phyloP scores from a whole-genome alignment of 2,113 vertebrate genomes.

The Pelusios castaneus region DNA sequence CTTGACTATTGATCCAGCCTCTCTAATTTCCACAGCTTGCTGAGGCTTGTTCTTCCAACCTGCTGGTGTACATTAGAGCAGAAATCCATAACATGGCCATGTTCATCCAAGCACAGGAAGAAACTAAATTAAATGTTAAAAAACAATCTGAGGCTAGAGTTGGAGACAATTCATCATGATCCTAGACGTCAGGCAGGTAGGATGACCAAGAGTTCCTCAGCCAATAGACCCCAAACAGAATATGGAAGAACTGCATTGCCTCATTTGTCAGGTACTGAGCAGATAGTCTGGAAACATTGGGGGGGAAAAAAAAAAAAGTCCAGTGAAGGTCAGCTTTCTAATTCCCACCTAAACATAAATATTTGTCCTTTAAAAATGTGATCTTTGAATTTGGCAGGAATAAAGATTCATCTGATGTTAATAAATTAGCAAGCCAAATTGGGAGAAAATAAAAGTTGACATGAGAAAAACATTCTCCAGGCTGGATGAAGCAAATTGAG shows the following conservation, averaged over 20 bases:
- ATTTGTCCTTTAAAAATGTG: conserved; percentile 72
- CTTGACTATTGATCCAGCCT: conserved; percentile 97
- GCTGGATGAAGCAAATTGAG: not conserved
- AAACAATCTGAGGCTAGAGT: conserved; percentile 97
- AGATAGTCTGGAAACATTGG: conserved; percentile 82
- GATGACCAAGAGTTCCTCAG: conserved; percentile 83
- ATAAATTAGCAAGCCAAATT: conserved; percentile 53
- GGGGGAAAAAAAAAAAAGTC: conserved; percentile 66
- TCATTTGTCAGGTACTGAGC: conserved; percentile 83
- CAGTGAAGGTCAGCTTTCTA: conserved; percentile 83
- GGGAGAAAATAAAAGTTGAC: conserved; percentile 44
- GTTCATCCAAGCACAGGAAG: conserved; percentile 99
- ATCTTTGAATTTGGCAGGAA: conserved; percentile 41
- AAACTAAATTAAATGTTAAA: conserved; percentile 99
- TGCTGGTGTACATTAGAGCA: conserved; percentile 98
- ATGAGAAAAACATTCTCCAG: not conserved
- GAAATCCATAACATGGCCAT: conserved; percentile 98
- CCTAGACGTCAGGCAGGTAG: conserved; percentile 88
- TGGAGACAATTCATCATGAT: conserved; percentile 99
- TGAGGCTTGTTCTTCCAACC: conserved; percentile 89
- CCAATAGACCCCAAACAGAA: conserved; percentile 82
- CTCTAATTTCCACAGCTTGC: conserved; percentile 97
- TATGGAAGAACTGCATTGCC: conserved; percentile 76
- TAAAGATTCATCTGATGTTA: conserved; percentile 57
- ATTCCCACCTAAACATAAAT: conserved; percentile 56